phyloP scores from a whole-genome alignment of 1,140 invertebrate species.

The Popillia japonica region DNA sequence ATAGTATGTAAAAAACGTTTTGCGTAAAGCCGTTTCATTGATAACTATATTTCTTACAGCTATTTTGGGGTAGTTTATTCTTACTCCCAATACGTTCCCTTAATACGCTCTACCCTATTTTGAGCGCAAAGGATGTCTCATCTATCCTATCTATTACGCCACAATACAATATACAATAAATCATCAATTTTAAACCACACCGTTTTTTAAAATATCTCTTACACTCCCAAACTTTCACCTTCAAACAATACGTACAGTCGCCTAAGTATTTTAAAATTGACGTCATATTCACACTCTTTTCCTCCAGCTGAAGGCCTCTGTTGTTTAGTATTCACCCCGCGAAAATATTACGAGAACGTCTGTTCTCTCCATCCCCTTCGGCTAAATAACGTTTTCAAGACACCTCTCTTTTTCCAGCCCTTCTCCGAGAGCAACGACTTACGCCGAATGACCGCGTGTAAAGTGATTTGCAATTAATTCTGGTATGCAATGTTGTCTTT shows the following conservation, averaged over 20 bases:
- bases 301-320: neutral
- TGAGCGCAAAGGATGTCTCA: too few species aligned
- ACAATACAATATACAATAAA: too few species aligned
- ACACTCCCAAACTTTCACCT: too few species aligned
- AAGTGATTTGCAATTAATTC: constrained; percentile 38
- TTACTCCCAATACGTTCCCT: too few species aligned
- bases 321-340: neutral
- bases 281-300: neutral
- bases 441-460: constrained; percentile 7
- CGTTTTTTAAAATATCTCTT: too few species aligned
- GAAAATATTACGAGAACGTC: neutral
- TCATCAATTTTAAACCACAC: too few species aligned
- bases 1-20: too few species aligned
- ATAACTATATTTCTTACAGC: too few species aligned
- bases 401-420: neutral
- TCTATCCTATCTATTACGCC: too few species aligned
- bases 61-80: too few species aligned
- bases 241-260: neutral
- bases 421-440: neutral
- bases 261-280: neutral
- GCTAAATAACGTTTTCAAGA: neutral
- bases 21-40: too few species aligned
- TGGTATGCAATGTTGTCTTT: constrained; percentile 29
- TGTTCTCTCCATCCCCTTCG: neutral
- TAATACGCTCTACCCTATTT: too few species aligned